Evolutionary conservation across 1,140 invertebrate genomes (phyloP).

Genomic region (Pachypsylla venusta): DNA sequence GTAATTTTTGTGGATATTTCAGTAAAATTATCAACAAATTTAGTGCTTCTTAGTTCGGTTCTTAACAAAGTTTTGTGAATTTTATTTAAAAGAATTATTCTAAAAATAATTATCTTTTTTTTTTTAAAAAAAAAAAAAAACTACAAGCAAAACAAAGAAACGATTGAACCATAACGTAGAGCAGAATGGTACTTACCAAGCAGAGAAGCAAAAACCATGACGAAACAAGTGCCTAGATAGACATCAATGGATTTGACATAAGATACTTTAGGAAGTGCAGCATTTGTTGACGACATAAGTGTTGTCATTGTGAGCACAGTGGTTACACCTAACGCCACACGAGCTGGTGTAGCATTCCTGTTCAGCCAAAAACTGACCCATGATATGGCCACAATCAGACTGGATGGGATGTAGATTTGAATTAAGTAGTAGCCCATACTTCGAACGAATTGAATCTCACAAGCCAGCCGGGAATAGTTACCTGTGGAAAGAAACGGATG

Average conservation of each 20-base stretch:
- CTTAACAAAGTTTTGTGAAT: too few relatives aligned
- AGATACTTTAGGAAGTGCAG: conserved; percentile 91
- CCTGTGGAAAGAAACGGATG: too few relatives aligned
- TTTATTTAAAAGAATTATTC: neutral
- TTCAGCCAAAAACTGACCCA: conserved; percentile 94
- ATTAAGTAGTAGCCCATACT: conserved; percentile 98
- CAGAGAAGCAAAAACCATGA: conserved; percentile 89
- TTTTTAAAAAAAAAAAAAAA: neutral
- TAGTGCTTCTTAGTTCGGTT: too few relatives aligned
- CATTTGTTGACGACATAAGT: conserved; percentile 94
- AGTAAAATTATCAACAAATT: too few relatives aligned
- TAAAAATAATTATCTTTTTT: neutral
- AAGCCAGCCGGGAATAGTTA: conserved; percentile 92
- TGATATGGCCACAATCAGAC: conserved; percentile 95
- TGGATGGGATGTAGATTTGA: conserved; percentile 97
- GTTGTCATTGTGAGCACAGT: conserved; percentile 97
- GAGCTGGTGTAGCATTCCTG: conserved; percentile 86
- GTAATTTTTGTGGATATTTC: too few relatives aligned
- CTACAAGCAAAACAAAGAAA: neutral
- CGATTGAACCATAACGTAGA: neutral
- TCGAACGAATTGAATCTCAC: conserved; percentile 91
- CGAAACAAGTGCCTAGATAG: conserved; percentile 92
- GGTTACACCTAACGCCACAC: conserved; percentile 89
- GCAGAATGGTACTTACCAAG: conserved; percentile 53
- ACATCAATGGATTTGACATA: conserved; percentile 97